These are phyloP conservation scores for Wasmannia auropunctata DNA, from an alignment of 1,140 invertebrate species.

Conservation along the genomic window DNA sequence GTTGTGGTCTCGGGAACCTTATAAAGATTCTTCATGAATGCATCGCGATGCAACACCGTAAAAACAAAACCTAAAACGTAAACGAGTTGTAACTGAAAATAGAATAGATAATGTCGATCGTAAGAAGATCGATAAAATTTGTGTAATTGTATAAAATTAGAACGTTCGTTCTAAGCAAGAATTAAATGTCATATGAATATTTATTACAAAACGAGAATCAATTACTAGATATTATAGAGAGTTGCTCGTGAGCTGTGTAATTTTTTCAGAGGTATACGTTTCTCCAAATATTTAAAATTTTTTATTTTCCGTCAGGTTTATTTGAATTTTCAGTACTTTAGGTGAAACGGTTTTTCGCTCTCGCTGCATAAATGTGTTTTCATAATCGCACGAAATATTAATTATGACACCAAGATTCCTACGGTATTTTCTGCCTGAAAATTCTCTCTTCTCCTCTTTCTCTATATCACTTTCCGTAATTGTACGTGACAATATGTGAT, in stretches of 20 bases:
- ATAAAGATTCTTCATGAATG: conserved; percentile 14
- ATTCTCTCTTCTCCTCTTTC: conserved; percentile 26
- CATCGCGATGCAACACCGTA: neutral
- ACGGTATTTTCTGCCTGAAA: neutral
- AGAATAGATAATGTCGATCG: neutral
- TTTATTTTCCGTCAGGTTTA: neutral
- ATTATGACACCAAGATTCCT: neutral
- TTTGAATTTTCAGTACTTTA: conserved; percentile 10
- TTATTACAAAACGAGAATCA: neutral
- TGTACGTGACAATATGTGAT: conserved; percentile 48
- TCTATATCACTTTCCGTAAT: conserved; percentile 16
- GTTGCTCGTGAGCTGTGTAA: neutral
- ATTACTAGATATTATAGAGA: neutral
- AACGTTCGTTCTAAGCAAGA: neutral
- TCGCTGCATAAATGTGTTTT: neutral
- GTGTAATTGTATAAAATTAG: neutral
- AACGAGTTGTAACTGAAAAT: neutral
- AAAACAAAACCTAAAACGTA: conserved; percentile 2
- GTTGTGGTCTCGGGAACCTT: conserved; percentile 12
- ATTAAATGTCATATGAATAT: neutral
- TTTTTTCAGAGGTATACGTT: neutral
- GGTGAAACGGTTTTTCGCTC: neutral
- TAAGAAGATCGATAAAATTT: neutral
- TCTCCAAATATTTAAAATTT: neutral
- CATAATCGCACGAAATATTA: neutral